Percentiles rank a stretch among this genome's conserved stretches.
Conservation (phyloP, 1,140 invertebrate species). For the Achatina immaculata region DNA sequence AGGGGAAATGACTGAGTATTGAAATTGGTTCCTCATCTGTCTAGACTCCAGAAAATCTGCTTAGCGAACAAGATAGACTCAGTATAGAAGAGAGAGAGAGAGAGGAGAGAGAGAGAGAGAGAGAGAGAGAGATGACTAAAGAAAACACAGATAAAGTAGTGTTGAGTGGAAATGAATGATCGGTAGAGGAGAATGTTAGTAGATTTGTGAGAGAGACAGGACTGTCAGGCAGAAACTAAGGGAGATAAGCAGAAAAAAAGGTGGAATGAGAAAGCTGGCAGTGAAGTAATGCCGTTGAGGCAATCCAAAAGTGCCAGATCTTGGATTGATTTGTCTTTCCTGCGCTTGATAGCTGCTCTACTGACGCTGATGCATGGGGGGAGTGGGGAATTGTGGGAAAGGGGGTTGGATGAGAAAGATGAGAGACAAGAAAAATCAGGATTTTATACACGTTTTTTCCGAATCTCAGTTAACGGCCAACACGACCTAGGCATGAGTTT, state of each 20-base stretch:
- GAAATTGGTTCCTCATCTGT: no score
- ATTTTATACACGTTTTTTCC: neutral
- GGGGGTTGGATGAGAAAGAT: neutral
- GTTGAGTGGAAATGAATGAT: no score
- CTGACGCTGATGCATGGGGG: neutral
- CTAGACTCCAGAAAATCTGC: no score
- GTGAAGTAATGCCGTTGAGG: neutral
- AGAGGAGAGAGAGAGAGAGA: neutral
- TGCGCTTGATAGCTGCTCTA: neutral
- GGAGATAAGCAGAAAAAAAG: no score
- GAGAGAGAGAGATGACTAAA: neutral
- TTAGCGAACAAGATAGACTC: neutral
- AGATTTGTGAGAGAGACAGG: no score
- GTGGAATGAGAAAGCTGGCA: neutral
- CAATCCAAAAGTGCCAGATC: conserved; percentile 1
- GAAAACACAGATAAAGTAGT: no score
- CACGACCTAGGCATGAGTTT: no score
- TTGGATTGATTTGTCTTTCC: neutral
- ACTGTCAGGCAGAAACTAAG: no score
- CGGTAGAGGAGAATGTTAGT: no score
- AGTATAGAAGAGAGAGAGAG: no score
- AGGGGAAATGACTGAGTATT: no score
- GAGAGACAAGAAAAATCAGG: neutral
- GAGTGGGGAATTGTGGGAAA: neutral
- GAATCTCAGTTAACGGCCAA: no score